Evolutionary conservation across 2,888 invertebrate genomes (phyloP), one percentile per base, ranked within the genome.

Genomic region (Lumbricus terrestris): DNA sequence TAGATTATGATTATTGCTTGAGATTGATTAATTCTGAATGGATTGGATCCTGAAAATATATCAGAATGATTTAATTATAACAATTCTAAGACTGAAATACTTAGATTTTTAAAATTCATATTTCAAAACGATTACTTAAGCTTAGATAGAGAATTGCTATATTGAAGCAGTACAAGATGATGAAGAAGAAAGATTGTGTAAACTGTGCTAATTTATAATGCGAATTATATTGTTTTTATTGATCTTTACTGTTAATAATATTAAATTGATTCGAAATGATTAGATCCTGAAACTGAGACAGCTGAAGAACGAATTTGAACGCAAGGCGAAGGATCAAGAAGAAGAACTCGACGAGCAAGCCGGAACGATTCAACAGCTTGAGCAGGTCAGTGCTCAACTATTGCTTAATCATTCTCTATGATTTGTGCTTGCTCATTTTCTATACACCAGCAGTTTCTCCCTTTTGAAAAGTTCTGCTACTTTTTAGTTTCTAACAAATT

Each of bases 331-430:
- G 91, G 96, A 96, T 90, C 95, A 95, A 92, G 98, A 98, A 94
- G 98, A 99, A 94, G 99, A 99, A 95, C 96, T 99, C 89, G 99
- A 99, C 94, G 99, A 99, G 94, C 96, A 98, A 94, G 98, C 98
- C 6, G 98, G 98, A 11, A 97, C 97, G 95, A 97, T 97, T 93
- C 96, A 97, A 95, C 96, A 98, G 93, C 95, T 99, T 93, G 98
- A 98, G 94, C 98, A 98, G 95, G 95, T 94, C 91, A 82, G 91
- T 90, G 47, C 33, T 88, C 23, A 88, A 23, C 34, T 42, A 23
- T 69, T 69, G 29, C 69, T 69, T n/a, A n/a, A 0, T 69, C 54
- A 29, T 29, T 54, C 23, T 54, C 2, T 13, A 42, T 42, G 42
- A 13, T 42, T 18, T 16, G 42, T 11, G 20, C 20, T 47, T 23